Percentiles rank a stretch among this genome's conserved stretches.
phyloP scores from a whole-genome alignment of 2,113 vertebrate species.

The Tenrec ecaudatus region DNA sequence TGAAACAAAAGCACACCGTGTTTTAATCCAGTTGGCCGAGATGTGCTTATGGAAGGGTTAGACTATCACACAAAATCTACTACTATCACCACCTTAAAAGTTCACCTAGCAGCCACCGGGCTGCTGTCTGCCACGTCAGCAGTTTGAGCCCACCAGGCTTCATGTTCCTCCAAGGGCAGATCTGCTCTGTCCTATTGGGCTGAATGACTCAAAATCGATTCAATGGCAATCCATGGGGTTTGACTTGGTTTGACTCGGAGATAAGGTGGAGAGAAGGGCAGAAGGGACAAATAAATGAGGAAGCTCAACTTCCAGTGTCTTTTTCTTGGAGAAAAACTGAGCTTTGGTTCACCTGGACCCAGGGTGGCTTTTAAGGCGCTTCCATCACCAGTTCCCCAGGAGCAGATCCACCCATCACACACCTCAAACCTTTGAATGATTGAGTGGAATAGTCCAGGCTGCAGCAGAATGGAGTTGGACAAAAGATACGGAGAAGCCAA shows the following conservation, averaged over 20 bases:
- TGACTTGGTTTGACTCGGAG: too few species aligned
- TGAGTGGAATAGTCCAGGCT: neutral
- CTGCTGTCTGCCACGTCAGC: too few species aligned
- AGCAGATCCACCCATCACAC: neutral
- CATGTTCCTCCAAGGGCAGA: too few species aligned
- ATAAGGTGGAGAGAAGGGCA: neutral
- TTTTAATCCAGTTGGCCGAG: too few species aligned
- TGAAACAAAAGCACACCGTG: neutral
- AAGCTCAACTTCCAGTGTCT: neutral
- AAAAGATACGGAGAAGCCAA: neutral
- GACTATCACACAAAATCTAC: too few species aligned
- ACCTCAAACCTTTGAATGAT: neutral
- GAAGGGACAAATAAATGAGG: neutral
- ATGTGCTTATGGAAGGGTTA: too few species aligned
- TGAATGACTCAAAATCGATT: too few species aligned
- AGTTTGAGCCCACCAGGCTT: too few species aligned
- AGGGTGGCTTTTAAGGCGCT: neutral
- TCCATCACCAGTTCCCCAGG: neutral
- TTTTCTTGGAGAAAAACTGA: slow-evolving; percentile 14
- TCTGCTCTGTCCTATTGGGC: too few species aligned
- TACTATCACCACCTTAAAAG: too few species aligned
- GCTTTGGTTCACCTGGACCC: neutral
- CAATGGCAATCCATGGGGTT: too few species aligned
- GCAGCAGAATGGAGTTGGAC: neutral
- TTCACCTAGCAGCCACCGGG: too few species aligned